Base-by-base conservation (phyloP, 2,113 vertebrate species). In the Cebidichthys violaceus region DNA sequence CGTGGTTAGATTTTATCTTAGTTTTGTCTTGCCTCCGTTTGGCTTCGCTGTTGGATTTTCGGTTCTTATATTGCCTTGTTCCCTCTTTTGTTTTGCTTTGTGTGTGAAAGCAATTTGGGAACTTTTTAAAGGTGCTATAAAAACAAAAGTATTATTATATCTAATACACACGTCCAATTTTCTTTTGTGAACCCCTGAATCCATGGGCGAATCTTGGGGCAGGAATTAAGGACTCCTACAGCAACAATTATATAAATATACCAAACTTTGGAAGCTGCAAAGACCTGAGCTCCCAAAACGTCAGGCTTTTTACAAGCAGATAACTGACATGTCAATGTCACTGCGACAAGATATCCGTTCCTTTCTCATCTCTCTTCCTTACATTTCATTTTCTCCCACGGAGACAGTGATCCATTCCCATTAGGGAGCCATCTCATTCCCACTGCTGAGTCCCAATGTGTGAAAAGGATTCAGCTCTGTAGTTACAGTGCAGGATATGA, bases 401-500 rank as follows among this genome's bases (percentile, higher is more conserved):
- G 50, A 66, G 75, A 77, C 69, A 35, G 33, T 22, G 20, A 61
- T 75, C 65, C 50, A 15, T 84, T 70, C 41, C 71, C 71, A 84
- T 62, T 57, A 52, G 31, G 14, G 59, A 18, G 68, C 35, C 62
- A 2, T 7, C 50, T 77, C 33, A 41, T 57, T 68, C 61, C 70
- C 74, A 11, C 74, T 15, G 27, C 54, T 20, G 39, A 0, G 15
- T 54, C 45, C 61, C 70, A 18, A 6, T 29, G 70, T n/a, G 45
- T 62, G 59, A 54, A 0, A 35, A 55, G 76, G 71, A 88, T 80
- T 77, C 82, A 72, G 24, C 43, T 7, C 13, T 13, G 37, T 17
- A 1, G 45, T 33, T 61, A n/a, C 31, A 71, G 37, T 4, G 17
- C 62, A n/a, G 29, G 59, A 65, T 31, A 52, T 31, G 70, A 86